These are phyloP conservation scores for Himalopsyche tibetana DNA, from an alignment of 2,888 invertebrate species.

Conservation along the genomic window DNA sequence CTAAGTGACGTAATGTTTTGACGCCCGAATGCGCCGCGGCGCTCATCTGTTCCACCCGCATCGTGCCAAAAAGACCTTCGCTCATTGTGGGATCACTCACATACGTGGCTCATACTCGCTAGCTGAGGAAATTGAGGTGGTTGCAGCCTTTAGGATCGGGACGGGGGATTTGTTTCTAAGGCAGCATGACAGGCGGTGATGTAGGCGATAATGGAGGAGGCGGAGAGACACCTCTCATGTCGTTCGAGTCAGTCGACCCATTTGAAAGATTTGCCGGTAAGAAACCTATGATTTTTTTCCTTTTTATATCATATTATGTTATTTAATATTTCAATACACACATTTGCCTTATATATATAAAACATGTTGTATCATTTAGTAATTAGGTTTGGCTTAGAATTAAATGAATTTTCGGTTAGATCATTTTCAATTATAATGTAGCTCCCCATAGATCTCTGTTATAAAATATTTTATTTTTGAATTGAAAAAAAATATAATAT, in stretches of 20 bases:
- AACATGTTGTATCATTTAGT: no score
- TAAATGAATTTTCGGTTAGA: no score
- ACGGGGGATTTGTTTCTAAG: neutral
- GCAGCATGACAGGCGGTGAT: constrained; percentile 24
- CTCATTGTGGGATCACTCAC: constrained; percentile 10
- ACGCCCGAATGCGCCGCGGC: constrained; percentile 26
- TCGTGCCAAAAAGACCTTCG: constrained; percentile 19
- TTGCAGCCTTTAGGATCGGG: constrained; percentile 15
- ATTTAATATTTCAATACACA: neutral
- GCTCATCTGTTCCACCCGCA: neutral
- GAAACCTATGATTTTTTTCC: neutral
- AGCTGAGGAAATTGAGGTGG: constrained; percentile 14
- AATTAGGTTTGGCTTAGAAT: no score
- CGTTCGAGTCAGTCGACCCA: constrained; percentile 67
- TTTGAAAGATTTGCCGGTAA: constrained; percentile 66
- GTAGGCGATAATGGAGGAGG: constrained; percentile 46
- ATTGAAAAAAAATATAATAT: no score
- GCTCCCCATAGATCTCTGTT: no score
- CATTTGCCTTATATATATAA: no score
- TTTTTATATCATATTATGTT: neutral
- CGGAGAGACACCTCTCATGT: constrained; percentile 64
- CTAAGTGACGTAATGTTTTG: constrained; percentile 13
- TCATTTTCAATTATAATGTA: no score
- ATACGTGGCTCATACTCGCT: neutral
- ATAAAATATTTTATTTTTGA: no score